A percentile compares a stretch with the other conserved stretches of the same genome.
Conservation (phyloP, 2,888 invertebrate genomes). For the Muscina levida region DNA sequence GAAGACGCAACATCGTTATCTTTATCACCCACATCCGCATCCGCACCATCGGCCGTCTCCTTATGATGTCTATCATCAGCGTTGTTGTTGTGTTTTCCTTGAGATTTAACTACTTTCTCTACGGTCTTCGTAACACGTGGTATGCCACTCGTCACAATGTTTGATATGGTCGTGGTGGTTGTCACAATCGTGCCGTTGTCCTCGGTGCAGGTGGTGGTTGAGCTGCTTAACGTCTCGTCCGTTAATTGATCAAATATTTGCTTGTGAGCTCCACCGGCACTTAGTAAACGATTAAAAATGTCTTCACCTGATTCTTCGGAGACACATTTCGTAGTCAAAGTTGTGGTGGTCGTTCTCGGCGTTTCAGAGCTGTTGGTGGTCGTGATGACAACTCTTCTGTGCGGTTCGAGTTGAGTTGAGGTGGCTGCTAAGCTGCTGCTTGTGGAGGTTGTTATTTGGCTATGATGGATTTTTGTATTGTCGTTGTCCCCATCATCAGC, state of each 20-base stretch:
- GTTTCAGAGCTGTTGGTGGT: conserved; percentile 25
- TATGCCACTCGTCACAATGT: conserved; percentile 77
- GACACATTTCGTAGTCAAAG: background rate
- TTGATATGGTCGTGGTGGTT: conserved; percentile 77
- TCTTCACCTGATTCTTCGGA: conserved; percentile 71
- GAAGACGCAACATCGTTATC: conserved; percentile 2
- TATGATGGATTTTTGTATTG: background rate
- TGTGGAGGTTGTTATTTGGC: conserved; percentile 4
- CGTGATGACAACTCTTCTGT: conserved; percentile 25
- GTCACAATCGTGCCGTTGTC: conserved; percentile 72
- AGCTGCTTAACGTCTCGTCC: conserved; percentile 73
- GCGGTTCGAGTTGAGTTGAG: background rate
- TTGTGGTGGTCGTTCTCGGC: background rate
- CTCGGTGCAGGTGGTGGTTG: conserved; percentile 75
- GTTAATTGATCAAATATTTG: conserved; percentile 74
- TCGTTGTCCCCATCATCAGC: conserved; percentile 36
- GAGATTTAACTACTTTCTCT: conserved; percentile 50
- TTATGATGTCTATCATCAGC: conserved; percentile 29
- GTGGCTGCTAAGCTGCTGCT: background rate
- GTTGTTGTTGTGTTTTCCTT: conserved; percentile 27
- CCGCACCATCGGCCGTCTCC: background rate
- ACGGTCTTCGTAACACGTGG: conserved; percentile 69
- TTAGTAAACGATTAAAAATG: conserved; percentile 73
- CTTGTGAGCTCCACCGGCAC: conserved; percentile 71
- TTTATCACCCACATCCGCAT: conserved; percentile 12